phyloP scores from a whole-genome alignment of 2,888 invertebrate genomes.

The Tubulanus polymorphus region DNA sequence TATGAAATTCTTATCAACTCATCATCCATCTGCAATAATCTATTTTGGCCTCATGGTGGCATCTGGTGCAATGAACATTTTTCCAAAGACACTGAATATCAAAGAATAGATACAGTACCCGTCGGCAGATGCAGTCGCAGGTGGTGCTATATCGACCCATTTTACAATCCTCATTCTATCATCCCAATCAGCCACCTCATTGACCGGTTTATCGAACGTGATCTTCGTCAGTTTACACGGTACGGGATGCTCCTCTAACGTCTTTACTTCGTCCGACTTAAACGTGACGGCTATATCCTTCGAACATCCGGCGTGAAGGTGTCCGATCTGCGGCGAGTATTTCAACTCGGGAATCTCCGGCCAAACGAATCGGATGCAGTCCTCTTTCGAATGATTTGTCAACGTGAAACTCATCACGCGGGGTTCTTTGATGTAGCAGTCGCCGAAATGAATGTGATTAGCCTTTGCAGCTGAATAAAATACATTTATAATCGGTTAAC shows the following conservation, averaged over 20 bases:
- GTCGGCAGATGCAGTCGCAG: constrained; percentile 14
- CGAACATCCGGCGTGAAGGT: constrained; percentile 45
- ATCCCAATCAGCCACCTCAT: constrained; percentile 51
- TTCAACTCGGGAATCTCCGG: constrained; percentile 49
- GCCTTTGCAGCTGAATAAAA: constrained; percentile 44
- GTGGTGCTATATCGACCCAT: constrained; percentile 45
- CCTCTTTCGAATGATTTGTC: constrained; percentile 48
- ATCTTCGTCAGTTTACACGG: constrained; percentile 46
- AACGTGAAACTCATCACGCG: constrained; percentile 45
- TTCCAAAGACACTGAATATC: too few species aligned
- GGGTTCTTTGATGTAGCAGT: constrained; percentile 48
- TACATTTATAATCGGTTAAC: too few species aligned
- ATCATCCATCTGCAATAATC: too few species aligned
- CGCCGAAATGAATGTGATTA: constrained; percentile 51
- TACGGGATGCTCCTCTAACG: constrained; percentile 34
- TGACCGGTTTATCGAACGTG: constrained; percentile 41
- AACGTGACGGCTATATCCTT: constrained; percentile 60
- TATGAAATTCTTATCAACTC: too few species aligned
- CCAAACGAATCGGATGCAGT: constrained; percentile 48
- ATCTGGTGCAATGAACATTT: too few species aligned
- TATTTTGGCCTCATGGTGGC: too few species aligned
- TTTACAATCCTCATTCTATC: constrained; percentile 50
- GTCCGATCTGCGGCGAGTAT: constrained; percentile 56
- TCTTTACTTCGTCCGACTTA: constrained; percentile 53
- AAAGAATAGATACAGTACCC: background rate